Percentiles rank a stretch among this genome's conserved stretches.
These are phyloP conservation scores for Abramis brama DNA, from an alignment of 2,113 vertebrate species.

Conservation along the genomic window DNA sequence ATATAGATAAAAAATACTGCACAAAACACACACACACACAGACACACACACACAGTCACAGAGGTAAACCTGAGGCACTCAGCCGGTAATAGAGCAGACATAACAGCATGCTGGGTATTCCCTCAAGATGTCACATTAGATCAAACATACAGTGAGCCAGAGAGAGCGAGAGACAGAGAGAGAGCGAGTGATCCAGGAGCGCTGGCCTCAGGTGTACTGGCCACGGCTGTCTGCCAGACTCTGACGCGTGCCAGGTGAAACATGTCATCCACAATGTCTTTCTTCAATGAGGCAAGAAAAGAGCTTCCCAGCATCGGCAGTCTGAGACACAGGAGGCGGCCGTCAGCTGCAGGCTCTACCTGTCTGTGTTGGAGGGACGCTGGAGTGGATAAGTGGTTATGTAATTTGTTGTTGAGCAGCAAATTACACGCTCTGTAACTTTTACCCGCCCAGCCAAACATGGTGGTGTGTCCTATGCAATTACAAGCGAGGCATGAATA, in stretches of 20 bases:
- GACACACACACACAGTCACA: slow-evolving; percentile 24
- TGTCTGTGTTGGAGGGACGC: slow-evolving; percentile 52
- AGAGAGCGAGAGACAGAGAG: slow-evolving; percentile 4
- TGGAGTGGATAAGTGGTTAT: slow-evolving; percentile 28
- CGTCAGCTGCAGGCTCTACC: slow-evolving; percentile 72
- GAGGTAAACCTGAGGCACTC: slow-evolving; percentile 53
- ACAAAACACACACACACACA: neutral
- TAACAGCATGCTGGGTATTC: slow-evolving; percentile 85
- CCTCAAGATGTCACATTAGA: slow-evolving; percentile 78
- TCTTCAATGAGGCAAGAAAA: slow-evolving; percentile 75
- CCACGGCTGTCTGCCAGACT: slow-evolving; percentile 68
- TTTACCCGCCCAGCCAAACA: slow-evolving; percentile 27
- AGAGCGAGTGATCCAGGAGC: slow-evolving; percentile 33
- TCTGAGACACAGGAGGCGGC: slow-evolving; percentile 56
- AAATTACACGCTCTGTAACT: slow-evolving; percentile 40
- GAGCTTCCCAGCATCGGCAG: slow-evolving; percentile 51
- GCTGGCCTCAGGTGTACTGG: slow-evolving; percentile 81
- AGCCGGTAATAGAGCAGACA: slow-evolving; percentile 76
- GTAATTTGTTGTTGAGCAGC: slow-evolving; percentile 27
- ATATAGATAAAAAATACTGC: neutral
- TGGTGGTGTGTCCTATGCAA: slow-evolving; percentile 1
- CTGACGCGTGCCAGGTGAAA: slow-evolving; percentile 79
- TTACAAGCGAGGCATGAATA: neutral
- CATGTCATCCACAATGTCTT: slow-evolving; percentile 75
- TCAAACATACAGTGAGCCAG: slow-evolving; percentile 69